These are phyloP conservation scores for Trachythela sp. DNA, from an alignment of 64 coral and sea anemone species.

Conservation along the genomic window DNA sequence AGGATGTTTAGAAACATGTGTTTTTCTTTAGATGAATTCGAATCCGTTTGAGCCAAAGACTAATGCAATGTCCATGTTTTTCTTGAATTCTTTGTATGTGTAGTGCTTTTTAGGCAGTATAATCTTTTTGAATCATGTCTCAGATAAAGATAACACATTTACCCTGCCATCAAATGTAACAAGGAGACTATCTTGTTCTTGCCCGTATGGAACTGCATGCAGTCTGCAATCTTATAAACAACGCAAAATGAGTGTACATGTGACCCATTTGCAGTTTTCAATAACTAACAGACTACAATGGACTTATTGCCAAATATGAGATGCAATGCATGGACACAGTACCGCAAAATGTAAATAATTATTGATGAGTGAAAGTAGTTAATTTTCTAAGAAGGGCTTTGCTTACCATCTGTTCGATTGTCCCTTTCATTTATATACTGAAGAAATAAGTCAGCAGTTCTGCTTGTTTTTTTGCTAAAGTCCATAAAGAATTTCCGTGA, in stretches of 20 bases:
- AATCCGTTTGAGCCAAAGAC: neutral
- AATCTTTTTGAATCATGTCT: neutral
- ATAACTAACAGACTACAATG: too few species aligned
- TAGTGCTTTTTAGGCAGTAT: neutral
- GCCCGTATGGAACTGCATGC: neutral
- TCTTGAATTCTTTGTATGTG: neutral
- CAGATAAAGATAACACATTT: neutral
- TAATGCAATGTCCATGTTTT: neutral
- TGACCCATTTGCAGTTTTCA: too few species aligned
- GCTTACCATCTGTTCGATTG: too few species aligned
- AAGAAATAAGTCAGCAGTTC: neutral
- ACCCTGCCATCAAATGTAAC: neutral
- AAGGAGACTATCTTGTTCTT: neutral
- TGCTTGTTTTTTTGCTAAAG: neutral
- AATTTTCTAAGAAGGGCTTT: neutral
- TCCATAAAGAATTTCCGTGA: neutral
- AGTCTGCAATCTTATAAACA: neutral
- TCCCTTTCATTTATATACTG: too few species aligned
- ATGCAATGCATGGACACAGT: neutral
- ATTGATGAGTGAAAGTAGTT: neutral
- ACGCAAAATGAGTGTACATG: neutral
- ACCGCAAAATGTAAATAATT: neutral
- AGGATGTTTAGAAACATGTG: neutral
- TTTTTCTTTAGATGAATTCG: neutral
- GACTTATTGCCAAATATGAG: too few species aligned